These are phyloP conservation scores for Procambarus virginalis DNA, from an alignment of 1,140 invertebrate species.

Conservation along the genomic window DNA sequence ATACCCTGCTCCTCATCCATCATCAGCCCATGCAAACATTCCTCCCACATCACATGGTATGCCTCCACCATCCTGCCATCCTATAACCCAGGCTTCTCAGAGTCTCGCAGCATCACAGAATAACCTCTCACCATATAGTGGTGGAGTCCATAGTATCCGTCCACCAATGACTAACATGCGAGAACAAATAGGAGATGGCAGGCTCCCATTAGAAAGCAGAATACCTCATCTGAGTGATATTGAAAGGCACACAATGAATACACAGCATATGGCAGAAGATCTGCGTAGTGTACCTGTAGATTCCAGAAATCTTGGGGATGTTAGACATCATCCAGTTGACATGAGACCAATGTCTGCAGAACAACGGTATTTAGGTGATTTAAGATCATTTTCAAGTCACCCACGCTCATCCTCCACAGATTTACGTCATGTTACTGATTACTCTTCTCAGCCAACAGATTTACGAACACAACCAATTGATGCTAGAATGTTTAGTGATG, in stretches of 20 bases:
- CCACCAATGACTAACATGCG: slow-evolving; percentile 21
- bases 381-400: slow-evolving; percentile 16
- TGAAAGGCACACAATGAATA: slow-evolving; percentile 13
- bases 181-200: slow-evolving; percentile 23
- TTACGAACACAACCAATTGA: slow-evolving; percentile 44
- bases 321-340: slow-evolving; percentile 22
- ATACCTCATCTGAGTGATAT: background rate
- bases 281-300: slow-evolving; percentile 22
- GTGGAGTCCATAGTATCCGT: slow-evolving; percentile 48
- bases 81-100: slow-evolving; percentile 35
- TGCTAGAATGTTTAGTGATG: slow-evolving; percentile 21
- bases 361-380: slow-evolving; percentile 43
- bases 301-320: slow-evolving; percentile 1
- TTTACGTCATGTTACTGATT: slow-evolving; percentile 43
- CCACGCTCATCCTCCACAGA: slow-evolving; percentile 30
- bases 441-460: slow-evolving; percentile 53
- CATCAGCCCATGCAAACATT: slow-evolving; percentile 35
- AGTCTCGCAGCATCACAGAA: slow-evolving; percentile 30
- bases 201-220: background rate
- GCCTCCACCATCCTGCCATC: slow-evolving; percentile 38
- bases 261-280: slow-evolving; percentile 37
- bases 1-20: slow-evolving; percentile 36
- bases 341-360: slow-evolving; percentile 33
- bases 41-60: slow-evolving; percentile 39
- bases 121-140: slow-evolving; percentile 39